Evolutionary conservation across 2,888 invertebrate species (phyloP).

Genomic region (Tenthredo distinguenda): DNA sequence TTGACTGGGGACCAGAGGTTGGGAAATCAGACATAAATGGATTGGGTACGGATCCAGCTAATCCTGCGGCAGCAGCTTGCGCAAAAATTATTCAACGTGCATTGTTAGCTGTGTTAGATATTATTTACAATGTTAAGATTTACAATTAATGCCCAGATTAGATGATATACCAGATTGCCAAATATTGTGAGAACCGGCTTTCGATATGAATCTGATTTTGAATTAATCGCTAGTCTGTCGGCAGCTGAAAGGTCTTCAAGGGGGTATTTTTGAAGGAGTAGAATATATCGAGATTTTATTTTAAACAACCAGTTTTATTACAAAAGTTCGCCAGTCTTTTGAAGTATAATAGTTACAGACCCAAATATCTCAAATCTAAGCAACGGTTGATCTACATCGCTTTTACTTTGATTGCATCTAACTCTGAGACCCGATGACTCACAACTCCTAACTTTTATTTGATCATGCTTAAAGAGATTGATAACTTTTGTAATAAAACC

Average conservation of each 20-base stretch:
- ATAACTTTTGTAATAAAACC: too few relatives aligned
- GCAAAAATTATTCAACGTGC: conserved; percentile 75
- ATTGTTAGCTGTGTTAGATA: conserved; percentile 58
- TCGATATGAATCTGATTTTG: not conserved
- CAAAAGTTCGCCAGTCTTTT: too few relatives aligned
- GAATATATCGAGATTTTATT: too few relatives aligned
- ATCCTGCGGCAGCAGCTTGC: conserved; percentile 81
- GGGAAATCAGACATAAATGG: conserved; percentile 83
- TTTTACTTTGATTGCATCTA: too few relatives aligned
- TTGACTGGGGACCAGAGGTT: conserved; percentile 69
- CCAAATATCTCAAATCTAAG: too few relatives aligned
- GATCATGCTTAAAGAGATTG: too few relatives aligned
- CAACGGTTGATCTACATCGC: too few relatives aligned
- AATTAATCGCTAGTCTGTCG: not conserved
- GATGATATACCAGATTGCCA: not conserved
- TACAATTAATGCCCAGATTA: not conserved
- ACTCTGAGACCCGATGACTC: too few relatives aligned
- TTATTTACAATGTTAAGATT: conserved; percentile 27
- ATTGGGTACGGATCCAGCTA: conserved; percentile 79
- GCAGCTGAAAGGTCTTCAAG: not conserved
- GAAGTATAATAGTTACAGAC: too few relatives aligned
- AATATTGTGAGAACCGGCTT: not conserved
- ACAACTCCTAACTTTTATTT: too few relatives aligned
- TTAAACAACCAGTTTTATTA: too few relatives aligned
- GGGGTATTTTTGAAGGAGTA: too few relatives aligned